These are phyloP conservation scores for Macroglossus sobrinus DNA, from an alignment of 2,113 vertebrate genomes.

Conservation along the genomic window DNA sequence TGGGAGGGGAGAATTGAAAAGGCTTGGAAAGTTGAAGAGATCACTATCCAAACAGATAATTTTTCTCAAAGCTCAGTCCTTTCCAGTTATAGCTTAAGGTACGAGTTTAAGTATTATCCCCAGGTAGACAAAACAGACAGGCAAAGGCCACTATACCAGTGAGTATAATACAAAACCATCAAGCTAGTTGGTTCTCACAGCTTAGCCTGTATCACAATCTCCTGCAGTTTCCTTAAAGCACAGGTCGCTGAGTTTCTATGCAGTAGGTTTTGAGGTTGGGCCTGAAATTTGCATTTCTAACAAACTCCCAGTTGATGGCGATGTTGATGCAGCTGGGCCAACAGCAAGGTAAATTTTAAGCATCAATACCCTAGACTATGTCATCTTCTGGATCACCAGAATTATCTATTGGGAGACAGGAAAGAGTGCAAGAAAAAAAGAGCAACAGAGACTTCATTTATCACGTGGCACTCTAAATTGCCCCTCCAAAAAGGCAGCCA, in stretches of 20 bases:
- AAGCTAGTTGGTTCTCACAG: background rate
- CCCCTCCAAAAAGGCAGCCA: background rate
- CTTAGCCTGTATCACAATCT: background rate
- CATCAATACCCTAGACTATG: accelerated
- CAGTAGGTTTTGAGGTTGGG: background rate
- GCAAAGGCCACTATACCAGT: background rate
- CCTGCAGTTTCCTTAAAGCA: background rate
- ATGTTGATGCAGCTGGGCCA: background rate
- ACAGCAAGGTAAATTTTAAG: background rate
- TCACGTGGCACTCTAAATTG: background rate
- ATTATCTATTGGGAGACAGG: background rate
- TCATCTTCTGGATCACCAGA: background rate
- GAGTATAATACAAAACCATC: background rate
- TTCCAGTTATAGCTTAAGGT: background rate
- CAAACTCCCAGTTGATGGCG: background rate
- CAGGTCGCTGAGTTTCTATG: background rate
- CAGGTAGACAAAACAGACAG: background rate
- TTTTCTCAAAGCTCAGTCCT: background rate
- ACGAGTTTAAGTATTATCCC: background rate
- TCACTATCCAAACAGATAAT: background rate
- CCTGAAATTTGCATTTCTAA: background rate
- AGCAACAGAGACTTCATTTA: background rate
- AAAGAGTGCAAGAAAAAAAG: background rate
- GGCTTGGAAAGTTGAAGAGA: background rate
- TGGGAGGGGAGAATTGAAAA: background rate